These are phyloP conservation scores for Lypha dubia DNA, from an alignment of 2,888 invertebrate genomes.

Conservation along the genomic window DNA sequence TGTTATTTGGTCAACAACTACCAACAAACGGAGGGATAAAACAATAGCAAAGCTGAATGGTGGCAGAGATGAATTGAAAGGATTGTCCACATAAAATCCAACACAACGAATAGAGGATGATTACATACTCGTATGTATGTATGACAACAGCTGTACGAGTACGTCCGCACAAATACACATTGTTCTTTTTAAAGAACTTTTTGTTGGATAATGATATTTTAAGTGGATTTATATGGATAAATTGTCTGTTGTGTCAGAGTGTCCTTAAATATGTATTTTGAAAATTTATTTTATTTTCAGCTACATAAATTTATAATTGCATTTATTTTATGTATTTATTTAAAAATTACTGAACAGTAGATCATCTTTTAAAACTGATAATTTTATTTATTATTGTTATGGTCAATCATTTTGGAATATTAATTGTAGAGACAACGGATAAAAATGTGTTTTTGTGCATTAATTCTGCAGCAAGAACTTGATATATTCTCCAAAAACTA, in stretches of 20 bases:
- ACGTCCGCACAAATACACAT: slow-evolving; percentile 30
- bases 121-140: too few species aligned
- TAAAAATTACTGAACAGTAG: background rate
- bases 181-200: slow-evolving; percentile 56
- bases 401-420: background rate
- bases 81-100: slow-evolving; percentile 49
- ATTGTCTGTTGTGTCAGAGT: slow-evolving; percentile 20
- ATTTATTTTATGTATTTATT: background rate
- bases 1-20: slow-evolving; percentile 47
- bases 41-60: slow-evolving; percentile 19
- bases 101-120: slow-evolving; percentile 40
- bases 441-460: too few species aligned
- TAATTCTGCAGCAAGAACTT: too few species aligned
- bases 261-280: slow-evolving; percentile 53
- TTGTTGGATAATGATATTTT: slow-evolving; percentile 30
- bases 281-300: slow-evolving; percentile 42
- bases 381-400: background rate
- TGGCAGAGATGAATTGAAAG: slow-evolving; percentile 37
- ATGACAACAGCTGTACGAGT: slow-evolving; percentile 53
- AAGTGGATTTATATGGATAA: slow-evolving; percentile 36
- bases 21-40: slow-evolving; percentile 25
- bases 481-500: too few species aligned
- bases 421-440: background rate
- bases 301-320: slow-evolving; percentile 48
- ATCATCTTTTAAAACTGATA: background rate